These are phyloP conservation scores for Cuniculus paca DNA, from an alignment of 2,797 vertebrate species.

Conservation along the genomic window DNA sequence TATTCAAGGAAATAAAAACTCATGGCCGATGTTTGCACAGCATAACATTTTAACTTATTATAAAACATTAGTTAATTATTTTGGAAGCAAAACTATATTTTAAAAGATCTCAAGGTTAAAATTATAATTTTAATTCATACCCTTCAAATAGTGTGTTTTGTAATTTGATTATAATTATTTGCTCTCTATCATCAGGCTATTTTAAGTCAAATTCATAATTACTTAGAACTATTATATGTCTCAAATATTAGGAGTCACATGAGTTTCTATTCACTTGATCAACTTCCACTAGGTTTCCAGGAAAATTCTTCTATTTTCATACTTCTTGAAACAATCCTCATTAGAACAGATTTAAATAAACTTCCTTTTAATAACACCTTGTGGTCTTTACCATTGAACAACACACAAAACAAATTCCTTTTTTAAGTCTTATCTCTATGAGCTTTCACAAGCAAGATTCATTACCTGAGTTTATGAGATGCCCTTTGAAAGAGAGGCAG, in stretches of 20 bases:
- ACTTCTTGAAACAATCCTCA: neutral
- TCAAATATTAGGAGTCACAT: neutral
- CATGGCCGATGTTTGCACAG: neutral
- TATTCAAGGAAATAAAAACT: neutral
- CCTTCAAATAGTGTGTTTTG: neutral
- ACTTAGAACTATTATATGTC: neutral
- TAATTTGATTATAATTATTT: neutral
- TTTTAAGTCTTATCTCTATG: neutral
- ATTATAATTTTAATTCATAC: neutral
- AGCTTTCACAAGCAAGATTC: neutral
- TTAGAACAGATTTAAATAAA: neutral
- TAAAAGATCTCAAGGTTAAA: neutral
- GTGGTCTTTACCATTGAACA: neutral
- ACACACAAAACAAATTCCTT: constrained; percentile 6
- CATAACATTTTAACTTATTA: neutral
- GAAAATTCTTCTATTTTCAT: constrained; percentile 19
- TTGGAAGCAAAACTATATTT: neutral
- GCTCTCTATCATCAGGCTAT: neutral
- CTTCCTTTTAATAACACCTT: neutral
- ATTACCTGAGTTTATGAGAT: neutral
- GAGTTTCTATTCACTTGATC: constrained; percentile 3
- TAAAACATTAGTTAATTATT: neutral
- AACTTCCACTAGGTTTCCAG: neutral
- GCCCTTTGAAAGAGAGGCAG: neutral
- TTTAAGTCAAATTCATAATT: neutral